Conservation (phyloP, 2,113 vertebrate genomes). For the Dicerorhinus sumatrensis region DNA sequence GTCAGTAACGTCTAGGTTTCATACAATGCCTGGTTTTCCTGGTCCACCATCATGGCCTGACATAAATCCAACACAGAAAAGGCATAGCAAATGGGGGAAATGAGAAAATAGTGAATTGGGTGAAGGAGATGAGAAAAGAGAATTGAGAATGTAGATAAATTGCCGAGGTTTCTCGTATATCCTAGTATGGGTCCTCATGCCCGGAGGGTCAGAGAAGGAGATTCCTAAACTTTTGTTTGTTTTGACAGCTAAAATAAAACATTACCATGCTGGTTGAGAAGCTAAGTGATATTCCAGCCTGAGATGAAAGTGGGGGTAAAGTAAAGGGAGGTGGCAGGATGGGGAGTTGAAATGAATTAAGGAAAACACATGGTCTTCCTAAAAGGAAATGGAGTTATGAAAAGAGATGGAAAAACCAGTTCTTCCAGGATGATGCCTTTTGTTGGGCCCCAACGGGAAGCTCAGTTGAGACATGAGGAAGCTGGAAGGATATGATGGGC, state of each 20-base stretch:
- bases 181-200: background rate
- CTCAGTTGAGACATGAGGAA: slow-evolving; percentile 66
- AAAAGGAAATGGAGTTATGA: slow-evolving; percentile 71
- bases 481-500: slow-evolving; percentile 61
- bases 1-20: background rate
- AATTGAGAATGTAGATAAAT: background rate
- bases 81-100: background rate
- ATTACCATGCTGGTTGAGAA: background rate
- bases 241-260: background rate
- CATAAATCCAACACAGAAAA: background rate
- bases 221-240: background rate
- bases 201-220: background rate
- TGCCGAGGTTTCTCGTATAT: background rate
- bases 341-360: slow-evolving; percentile 47
- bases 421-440: slow-evolving; percentile 67
- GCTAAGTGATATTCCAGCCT: background rate
- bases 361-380: slow-evolving; percentile 74
- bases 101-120: background rate
- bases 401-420: slow-evolving; percentile 72
- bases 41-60: background rate
- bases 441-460: slow-evolving; percentile 59
- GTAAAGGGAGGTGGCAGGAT: slow-evolving; percentile 38
- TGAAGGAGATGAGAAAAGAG: background rate
- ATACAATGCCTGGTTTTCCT: background rate
- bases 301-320: background rate